Percentiles rank a stretch among this genome's conserved stretches.
Conservation (phyloP, 2,797 vertebrate genomes). For the Chaetodon trifasciatus region DNA sequence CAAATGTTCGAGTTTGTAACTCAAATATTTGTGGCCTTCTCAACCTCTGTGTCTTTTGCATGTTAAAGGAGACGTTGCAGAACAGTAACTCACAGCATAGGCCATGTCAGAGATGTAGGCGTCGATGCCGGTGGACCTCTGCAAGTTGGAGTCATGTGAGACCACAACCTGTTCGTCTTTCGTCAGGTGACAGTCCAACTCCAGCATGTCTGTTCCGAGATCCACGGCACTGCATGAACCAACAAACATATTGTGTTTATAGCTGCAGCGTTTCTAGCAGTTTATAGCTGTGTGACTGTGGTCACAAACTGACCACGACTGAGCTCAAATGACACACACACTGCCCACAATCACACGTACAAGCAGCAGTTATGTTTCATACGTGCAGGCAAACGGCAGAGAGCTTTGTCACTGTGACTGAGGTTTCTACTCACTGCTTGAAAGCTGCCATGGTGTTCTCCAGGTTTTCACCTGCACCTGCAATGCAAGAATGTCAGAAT, state of each 20-base stretch:
- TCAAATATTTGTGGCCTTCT: background rate
- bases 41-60: background rate
- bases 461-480: slow-evolving; percentile 97
- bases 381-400: background rate
- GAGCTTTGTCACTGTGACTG: slow-evolving; percentile 4
- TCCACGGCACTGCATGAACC: slow-evolving; percentile 89
- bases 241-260: slow-evolving; percentile 21
- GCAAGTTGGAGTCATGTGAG: slow-evolving; percentile 93
- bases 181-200: slow-evolving; percentile 97
- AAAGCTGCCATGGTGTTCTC: slow-evolving; percentile 99
- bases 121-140: slow-evolving; percentile 90
- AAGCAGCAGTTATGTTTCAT: slow-evolving; percentile 8
- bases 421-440: slow-evolving; percentile 91
- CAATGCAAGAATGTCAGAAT: slow-evolving; percentile 37
- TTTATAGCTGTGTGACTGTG: background rate
- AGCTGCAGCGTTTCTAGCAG: background rate
- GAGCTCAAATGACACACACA: slow-evolving; percentile 44
- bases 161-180: slow-evolving; percentile 97
- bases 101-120: slow-evolving; percentile 89
- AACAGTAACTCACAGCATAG: slow-evolving; percentile 89
- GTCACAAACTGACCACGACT: background rate
- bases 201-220: slow-evolving; percentile 97
- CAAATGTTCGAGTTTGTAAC: background rate
- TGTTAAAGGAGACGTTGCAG: background rate
- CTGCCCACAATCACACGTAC: slow-evolving; percentile 37